Evolutionary conservation across 1,140 invertebrate species (phyloP).

Genomic region (Liolophura sinensis): DNA sequence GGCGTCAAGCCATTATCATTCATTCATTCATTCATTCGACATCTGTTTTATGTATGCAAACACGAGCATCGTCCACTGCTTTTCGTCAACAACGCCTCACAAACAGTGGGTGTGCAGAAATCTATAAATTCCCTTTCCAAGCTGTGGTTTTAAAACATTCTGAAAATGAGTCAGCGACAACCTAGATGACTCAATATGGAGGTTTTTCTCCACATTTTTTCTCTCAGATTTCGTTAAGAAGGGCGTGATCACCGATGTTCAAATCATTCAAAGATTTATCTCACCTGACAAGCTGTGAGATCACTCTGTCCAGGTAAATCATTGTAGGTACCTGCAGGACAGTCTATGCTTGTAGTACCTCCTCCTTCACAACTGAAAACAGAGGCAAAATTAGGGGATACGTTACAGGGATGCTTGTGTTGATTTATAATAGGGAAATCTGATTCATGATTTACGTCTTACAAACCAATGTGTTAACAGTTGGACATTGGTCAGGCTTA

Average conservation of each 20-base stretch:
- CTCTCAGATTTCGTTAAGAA: neutral
- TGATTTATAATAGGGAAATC: neutral
- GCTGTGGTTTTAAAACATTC: neutral
- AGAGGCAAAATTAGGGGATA: slow-evolving; percentile 2
- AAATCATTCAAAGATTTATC: slow-evolving; percentile 1
- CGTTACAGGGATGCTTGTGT: neutral
- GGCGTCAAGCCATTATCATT: no score
- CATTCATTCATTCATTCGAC: no score
- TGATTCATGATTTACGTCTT: neutral
- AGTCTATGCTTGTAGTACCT: slow-evolving; percentile 18
- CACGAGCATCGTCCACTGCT: no score
- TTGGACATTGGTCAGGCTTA: neutral
- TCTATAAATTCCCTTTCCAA: no score
- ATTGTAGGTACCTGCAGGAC: slow-evolving; percentile 39
- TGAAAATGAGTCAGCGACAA: neutral
- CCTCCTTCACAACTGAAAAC: slow-evolving; percentile 42
- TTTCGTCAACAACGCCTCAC: no score
- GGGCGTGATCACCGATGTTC: neutral
- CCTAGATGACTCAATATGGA: neutral
- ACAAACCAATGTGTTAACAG: neutral
- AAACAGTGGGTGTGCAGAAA: no score
- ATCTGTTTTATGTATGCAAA: no score
- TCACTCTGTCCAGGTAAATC: slow-evolving; percentile 18
- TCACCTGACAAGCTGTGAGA: slow-evolving; percentile 33
- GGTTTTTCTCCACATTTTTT: neutral